These are phyloP conservation scores for Bradypodion ventrale DNA, from an alignment of 2,797 vertebrate species.

Conservation along the genomic window DNA sequence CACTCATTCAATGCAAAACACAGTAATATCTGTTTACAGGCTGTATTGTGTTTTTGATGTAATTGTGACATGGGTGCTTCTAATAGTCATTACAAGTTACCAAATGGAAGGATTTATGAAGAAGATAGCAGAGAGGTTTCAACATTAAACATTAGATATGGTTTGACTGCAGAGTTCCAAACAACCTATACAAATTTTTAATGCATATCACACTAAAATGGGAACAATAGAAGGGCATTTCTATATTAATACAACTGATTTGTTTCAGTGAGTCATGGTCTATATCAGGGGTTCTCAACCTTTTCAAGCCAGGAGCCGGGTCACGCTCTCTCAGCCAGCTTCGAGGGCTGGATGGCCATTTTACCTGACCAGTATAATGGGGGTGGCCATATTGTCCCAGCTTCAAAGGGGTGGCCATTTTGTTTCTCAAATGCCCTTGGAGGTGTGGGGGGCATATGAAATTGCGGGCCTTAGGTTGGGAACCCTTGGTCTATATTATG, in stretches of 20 bases:
- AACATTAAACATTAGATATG: neutral
- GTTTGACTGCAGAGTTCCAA: too few species aligned
- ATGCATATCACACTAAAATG: neutral
- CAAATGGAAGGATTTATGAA: neutral
- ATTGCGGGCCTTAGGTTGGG: too few species aligned
- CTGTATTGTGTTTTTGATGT: neutral
- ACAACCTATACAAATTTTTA: neutral
- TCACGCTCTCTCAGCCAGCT: too few species aligned
- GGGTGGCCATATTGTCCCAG: too few species aligned
- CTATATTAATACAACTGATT: neutral
- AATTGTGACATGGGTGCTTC: neutral
- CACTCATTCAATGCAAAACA: neutral
- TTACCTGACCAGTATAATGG: too few species aligned
- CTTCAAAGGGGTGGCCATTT: too few species aligned
- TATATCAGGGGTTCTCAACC: too few species aligned
- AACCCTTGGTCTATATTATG: slow-evolving; percentile 8
- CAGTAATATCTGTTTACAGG: neutral
- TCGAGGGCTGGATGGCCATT: too few species aligned
- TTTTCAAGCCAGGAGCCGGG: too few species aligned
- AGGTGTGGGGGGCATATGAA: too few species aligned
- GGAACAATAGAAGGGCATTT: neutral
- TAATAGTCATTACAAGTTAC: neutral
- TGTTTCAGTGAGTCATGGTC: neutral
- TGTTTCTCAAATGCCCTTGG: too few species aligned
- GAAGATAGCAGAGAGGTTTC: neutral